Evolutionary conservation across 1,140 invertebrate genomes (phyloP).

Genomic region (Drosophila gunungcola): DNA sequence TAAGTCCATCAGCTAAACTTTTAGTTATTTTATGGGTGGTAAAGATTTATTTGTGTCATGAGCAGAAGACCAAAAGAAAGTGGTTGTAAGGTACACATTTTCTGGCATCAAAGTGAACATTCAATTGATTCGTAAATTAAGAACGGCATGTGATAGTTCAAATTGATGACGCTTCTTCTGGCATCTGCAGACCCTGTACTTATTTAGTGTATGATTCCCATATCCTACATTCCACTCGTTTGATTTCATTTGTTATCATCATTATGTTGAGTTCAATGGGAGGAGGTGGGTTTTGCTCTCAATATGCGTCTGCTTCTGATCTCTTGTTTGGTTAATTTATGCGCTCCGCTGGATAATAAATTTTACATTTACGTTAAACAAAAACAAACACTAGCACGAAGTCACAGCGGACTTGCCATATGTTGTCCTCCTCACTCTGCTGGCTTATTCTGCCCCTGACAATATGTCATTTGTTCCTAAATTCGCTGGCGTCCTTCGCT

Average conservation of each 20-base stretch:
- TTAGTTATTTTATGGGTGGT: no score
- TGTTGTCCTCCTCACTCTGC: slow-evolving; percentile 11
- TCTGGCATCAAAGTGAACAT: not conserved
- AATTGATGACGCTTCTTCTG: slow-evolving; percentile 32
- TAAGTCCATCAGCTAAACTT: no score
- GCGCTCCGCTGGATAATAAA: slow-evolving; percentile 74
- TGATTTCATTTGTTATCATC: slow-evolving; percentile 78
- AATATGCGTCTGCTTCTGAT: slow-evolving; percentile 63
- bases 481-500: slow-evolving; percentile 59
- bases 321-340: slow-evolving; percentile 73
- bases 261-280: slow-evolving; percentile 32
- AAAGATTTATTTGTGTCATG: no score
- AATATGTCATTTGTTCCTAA: slow-evolving; percentile 81
- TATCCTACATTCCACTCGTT: slow-evolving; percentile 57
- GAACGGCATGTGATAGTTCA: slow-evolving; percentile 11
- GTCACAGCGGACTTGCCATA: slow-evolving; percentile 35
- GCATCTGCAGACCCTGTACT: not conserved
- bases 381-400: slow-evolving; percentile 52
- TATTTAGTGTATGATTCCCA: slow-evolving; percentile 1
- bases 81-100: no score
- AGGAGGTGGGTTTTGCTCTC: slow-evolving; percentile 19
- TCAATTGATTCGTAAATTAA: slow-evolving; percentile 8
- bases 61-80: no score
- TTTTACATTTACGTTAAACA: slow-evolving; percentile 79
- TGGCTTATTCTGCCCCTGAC: slow-evolving; percentile 51